phyloP scores from a whole-genome alignment of 2,797 vertebrate genomes.

The Peromyscus eremicus region DNA sequence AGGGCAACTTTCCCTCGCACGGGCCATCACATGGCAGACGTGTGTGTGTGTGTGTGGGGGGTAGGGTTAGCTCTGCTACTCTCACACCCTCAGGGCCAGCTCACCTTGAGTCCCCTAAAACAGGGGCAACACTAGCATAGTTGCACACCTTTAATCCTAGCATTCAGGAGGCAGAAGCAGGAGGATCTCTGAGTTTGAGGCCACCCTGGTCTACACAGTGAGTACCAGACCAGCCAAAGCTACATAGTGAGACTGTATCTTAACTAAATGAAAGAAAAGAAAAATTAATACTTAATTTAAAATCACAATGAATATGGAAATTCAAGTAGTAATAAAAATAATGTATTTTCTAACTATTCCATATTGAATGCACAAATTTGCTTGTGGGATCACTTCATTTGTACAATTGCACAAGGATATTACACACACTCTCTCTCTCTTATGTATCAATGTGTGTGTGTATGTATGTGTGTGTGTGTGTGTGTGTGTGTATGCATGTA shows the following conservation, averaged over 20 bases:
- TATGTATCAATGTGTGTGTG: not conserved
- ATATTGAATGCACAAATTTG: not conserved
- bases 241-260: not conserved
- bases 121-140: too few relatives aligned
- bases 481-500: too few relatives aligned
- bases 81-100: too few relatives aligned
- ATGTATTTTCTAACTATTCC: not conserved
- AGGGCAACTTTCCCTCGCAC: too few relatives aligned
- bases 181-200: not conserved
- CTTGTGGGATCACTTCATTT: not conserved
- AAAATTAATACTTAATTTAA: not conserved
- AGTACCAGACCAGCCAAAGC: not conserved
- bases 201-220: not conserved
- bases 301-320: not conserved
- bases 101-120: too few relatives aligned
- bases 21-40: too few relatives aligned
- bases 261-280: not conserved
- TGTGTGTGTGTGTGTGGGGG: too few relatives aligned
- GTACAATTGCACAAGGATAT: not conserved
- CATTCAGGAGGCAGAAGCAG: not conserved
- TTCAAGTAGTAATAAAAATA: not conserved
- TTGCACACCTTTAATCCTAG: not conserved
- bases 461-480: too few relatives aligned
- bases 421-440: not conserved
- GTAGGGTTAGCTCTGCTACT: too few relatives aligned